These are phyloP conservation scores for Mythimna ferrago DNA, from an alignment of 2,888 invertebrate genomes.

Conservation along the genomic window DNA sequence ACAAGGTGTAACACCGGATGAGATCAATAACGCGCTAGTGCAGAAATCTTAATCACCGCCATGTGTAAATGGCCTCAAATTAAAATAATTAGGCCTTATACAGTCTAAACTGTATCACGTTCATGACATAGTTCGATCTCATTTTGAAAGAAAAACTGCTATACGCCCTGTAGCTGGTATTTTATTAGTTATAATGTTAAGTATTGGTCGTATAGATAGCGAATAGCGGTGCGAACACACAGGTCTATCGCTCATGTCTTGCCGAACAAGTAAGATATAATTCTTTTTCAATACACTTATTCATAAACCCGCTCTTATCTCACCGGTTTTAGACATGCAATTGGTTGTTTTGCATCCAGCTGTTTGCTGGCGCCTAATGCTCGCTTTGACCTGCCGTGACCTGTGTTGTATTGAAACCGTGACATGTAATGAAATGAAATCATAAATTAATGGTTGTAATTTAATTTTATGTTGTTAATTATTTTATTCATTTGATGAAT, in stretches of 20 bases:
- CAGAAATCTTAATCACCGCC: conserved; percentile 36
- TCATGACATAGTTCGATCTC: conserved; percentile 54
- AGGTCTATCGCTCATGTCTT: neutral
- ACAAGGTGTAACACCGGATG: conserved; percentile 51
- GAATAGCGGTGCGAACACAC: neutral
- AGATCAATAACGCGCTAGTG: conserved; percentile 57
- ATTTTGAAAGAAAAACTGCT: conserved; percentile 48
- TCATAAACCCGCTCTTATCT: no score
- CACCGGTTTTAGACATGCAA: no score
- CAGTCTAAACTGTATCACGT: conserved; percentile 55
- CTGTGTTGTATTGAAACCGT: no score
- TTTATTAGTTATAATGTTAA: conserved; percentile 13
- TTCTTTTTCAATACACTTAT: no score
- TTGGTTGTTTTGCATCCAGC: no score
- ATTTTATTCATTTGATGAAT: no score
- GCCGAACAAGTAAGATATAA: no score
- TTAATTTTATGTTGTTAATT: no score
- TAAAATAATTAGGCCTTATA: conserved; percentile 62
- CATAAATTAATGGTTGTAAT: no score
- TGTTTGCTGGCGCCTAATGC: no score
- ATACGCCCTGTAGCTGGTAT: conserved; percentile 30
- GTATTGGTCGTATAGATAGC: neutral
- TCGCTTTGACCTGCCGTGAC: no score
- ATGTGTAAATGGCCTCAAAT: conserved; percentile 60
- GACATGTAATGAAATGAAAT: no score